These are phyloP conservation scores for Dyspetes luteomarginatus DNA, from an alignment of 2,888 invertebrate genomes.

Conservation along the genomic window DNA sequence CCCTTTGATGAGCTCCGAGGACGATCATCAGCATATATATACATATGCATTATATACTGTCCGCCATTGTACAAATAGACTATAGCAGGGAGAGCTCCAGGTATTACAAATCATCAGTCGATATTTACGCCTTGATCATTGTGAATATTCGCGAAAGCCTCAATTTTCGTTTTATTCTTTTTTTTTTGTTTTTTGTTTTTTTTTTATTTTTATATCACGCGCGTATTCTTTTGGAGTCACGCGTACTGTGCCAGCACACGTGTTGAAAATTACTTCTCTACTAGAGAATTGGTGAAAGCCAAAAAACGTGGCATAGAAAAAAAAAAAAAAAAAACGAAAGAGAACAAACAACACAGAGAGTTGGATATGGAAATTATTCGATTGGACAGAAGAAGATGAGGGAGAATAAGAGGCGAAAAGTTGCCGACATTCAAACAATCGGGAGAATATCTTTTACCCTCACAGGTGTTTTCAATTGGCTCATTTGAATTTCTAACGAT, in stretches of 20 bases:
- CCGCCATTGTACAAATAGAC: slow-evolving; percentile 37
- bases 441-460: slow-evolving; percentile 30
- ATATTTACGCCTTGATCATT: slow-evolving; percentile 1
- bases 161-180: too few relatives aligned
- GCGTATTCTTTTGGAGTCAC: slow-evolving; percentile 48
- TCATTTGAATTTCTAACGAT: slow-evolving; percentile 70
- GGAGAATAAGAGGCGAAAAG: slow-evolving; percentile 37
- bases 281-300: slow-evolving; percentile 29
- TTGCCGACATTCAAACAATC: slow-evolving; percentile 47
- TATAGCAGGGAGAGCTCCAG: slow-evolving; percentile 1
- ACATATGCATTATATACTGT: not conserved
- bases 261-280: slow-evolving; percentile 39
- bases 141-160: slow-evolving; percentile 30
- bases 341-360: not conserved
- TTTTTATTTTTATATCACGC: too few relatives aligned
- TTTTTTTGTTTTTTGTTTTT: too few relatives aligned
- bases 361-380: slow-evolving; percentile 43
- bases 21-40: too few relatives aligned
- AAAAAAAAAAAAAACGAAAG: not conserved
- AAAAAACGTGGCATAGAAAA: not conserved
- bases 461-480: slow-evolving; percentile 67
- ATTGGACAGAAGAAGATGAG: slow-evolving; percentile 9
- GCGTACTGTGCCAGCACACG: slow-evolving; percentile 20
- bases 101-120: slow-evolving; percentile 5
- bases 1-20: too few relatives aligned